Percentiles rank a stretch among this genome's conserved stretches.
phyloP scores from a whole-genome alignment of 1,140 invertebrate genomes.

The Dryas iulia region DNA sequence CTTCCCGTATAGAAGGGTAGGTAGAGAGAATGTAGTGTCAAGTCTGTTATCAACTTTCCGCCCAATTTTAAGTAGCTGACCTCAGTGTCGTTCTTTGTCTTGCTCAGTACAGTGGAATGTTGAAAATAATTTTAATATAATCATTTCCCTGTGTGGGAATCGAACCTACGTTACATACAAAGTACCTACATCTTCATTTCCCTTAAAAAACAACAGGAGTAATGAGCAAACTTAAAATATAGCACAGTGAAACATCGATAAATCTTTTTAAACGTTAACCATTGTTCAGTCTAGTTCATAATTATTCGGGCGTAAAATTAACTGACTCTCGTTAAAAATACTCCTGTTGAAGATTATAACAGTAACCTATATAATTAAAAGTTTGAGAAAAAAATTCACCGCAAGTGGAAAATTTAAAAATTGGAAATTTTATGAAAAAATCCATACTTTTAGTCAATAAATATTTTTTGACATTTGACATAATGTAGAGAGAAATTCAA shows the following conservation, averaged over 20 bases:
- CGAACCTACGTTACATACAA: too few species aligned
- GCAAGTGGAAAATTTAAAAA: too few species aligned
- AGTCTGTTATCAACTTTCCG: too few species aligned
- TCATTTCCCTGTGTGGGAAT: too few species aligned
- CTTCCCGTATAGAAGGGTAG: too few species aligned
- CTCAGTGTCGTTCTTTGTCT: too few species aligned
- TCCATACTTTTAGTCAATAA: neutral
- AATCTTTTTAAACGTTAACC: neutral
- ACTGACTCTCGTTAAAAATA: neutral
- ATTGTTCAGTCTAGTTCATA: constrained; percentile 5
- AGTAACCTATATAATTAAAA: neutral
- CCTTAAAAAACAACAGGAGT: neutral
- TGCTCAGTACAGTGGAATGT: too few species aligned
- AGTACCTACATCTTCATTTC: neutral
- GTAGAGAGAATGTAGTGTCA: too few species aligned
- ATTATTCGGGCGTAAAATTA: constrained; percentile 5
- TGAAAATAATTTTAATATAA: too few species aligned
- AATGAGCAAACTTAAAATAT: neutral
- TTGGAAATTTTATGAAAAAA: neutral
- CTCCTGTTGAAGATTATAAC: neutral
- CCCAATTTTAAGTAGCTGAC: too few species aligned
- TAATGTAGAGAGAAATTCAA: too few species aligned
- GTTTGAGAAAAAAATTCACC: neutral
- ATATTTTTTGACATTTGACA: too few species aligned
- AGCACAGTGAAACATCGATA: constrained; percentile 3